Evolutionary conservation across 2,888 invertebrate genomes (phyloP).

Genomic region (Thecophora atra): DNA sequence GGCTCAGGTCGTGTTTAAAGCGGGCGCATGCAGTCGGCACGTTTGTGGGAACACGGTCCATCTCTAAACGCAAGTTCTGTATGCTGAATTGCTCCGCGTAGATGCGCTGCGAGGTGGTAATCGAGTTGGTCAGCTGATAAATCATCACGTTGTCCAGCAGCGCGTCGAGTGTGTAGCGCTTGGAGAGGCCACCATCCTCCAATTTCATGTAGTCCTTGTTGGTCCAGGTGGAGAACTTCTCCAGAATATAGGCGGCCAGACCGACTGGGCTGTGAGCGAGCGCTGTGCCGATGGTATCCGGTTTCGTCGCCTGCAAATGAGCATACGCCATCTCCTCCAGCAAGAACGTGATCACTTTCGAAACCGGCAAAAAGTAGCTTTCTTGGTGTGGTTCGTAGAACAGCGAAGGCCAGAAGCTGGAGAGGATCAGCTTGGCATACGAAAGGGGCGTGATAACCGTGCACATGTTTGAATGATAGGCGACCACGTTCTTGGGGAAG

Average conservation of each 20-base stretch:
- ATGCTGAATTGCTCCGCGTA: constrained; percentile 72
- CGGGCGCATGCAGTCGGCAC: constrained; percentile 79
- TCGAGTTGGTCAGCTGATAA: constrained; percentile 79
- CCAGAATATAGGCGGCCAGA: constrained; percentile 87
- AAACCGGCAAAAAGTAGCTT: constrained; percentile 66
- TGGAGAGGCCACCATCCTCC: constrained; percentile 74
- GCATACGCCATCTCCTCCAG: constrained; percentile 71
- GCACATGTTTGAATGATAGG: constrained; percentile 74
- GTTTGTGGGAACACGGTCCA: constrained; percentile 69
- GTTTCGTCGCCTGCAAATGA: constrained; percentile 87
- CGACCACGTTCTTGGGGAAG: constrained; percentile 72
- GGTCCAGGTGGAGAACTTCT: constrained; percentile 83
- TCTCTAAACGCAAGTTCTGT: constrained; percentile 45
- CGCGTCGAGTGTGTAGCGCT: constrained; percentile 68
- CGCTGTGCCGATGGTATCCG: constrained; percentile 81
- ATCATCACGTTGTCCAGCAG: constrained; percentile 80
- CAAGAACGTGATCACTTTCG: constrained; percentile 45
- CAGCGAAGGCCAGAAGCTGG: constrained; percentile 69
- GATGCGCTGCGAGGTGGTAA: constrained; percentile 76
- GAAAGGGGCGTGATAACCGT: constrained; percentile 55
- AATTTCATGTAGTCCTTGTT: constrained; percentile 68
- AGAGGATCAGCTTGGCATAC: constrained; percentile 64
- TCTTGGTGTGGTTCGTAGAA: constrained; percentile 68
- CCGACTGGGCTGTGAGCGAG: constrained; percentile 74
- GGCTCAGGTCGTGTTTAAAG: constrained; percentile 76